A percentile compares a stretch with the other conserved stretches of the same genome.
These are phyloP conservation scores for Chamaea fasciata DNA, from an alignment of 2,113 vertebrate species.

Conservation along the genomic window DNA sequence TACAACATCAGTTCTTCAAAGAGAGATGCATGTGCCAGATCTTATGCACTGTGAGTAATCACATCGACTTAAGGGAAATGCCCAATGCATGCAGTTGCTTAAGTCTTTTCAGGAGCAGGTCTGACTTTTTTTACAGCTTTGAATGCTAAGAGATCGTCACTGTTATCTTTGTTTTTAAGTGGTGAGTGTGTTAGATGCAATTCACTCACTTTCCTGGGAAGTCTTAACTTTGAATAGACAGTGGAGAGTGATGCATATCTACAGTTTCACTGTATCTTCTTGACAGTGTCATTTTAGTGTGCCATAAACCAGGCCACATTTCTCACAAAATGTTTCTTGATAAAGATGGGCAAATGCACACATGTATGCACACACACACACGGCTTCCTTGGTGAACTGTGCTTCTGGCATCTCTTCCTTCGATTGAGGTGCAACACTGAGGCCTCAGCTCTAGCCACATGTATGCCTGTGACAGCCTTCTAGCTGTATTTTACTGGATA, in stretches of 20 bases:
- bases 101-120: neutral
- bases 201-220: neutral
- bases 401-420: neutral
- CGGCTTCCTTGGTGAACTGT: neutral
- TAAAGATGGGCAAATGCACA: neutral
- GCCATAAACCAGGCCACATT: neutral
- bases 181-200: neutral
- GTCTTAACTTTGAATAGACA: neutral
- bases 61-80: neutral
- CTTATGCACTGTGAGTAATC: neutral
- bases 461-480: neutral
- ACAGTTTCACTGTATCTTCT: neutral
- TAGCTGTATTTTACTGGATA: neutral
- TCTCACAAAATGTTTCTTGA: neutral
- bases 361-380: accelerated
- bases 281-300: accelerated
- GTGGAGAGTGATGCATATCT: neutral
- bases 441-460: neutral
- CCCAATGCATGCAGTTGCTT: neutral
- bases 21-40: neutral
- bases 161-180: neutral
- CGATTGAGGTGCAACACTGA: accelerated
- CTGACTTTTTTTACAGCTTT: neutral
- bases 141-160: neutral
- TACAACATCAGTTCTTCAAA: neutral